phyloP scores from a whole-genome alignment of 2,888 invertebrate species.

The Hyles lineata region DNA sequence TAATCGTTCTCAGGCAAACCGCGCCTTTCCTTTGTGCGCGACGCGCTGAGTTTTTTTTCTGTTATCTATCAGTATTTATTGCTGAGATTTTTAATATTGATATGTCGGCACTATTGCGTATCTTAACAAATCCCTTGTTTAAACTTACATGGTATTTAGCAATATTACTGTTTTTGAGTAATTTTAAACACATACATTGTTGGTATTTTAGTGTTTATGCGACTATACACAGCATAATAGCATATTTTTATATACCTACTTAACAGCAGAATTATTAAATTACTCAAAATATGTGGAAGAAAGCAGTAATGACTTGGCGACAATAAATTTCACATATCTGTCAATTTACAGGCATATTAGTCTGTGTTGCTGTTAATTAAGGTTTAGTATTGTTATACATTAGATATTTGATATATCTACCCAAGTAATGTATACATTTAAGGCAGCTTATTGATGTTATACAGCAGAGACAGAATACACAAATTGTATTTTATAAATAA shows the following conservation, averaged over 20 bases:
- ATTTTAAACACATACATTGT: conserved; percentile 14
- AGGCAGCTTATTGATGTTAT: background rate
- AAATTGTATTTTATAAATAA: background rate
- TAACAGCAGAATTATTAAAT: conserved; percentile 5
- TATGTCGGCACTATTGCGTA: no score
- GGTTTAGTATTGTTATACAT: background rate
- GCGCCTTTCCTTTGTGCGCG: no score
- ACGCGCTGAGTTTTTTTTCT: no score
- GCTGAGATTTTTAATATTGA: no score
- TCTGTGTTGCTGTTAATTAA: conserved; percentile 26
- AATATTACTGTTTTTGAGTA: conserved; percentile 11
- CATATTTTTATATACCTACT: conserved; percentile 6
- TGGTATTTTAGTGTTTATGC: conserved; percentile 10
- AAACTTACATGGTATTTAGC: conserved; percentile 7
- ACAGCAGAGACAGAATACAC: no score
- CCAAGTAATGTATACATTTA: background rate
- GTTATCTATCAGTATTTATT: no score
- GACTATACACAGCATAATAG: background rate
- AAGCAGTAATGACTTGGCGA: conserved; percentile 36
- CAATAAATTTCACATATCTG: conserved; percentile 49
- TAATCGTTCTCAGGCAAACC: no score
- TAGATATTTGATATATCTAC: background rate
- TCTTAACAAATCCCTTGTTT: no score
- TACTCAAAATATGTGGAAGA: background rate
- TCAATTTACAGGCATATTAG: conserved; percentile 28